Evolutionary conservation across 2,888 invertebrate genomes (phyloP), one percentile per base, ranked within the genome.

Genomic region (Corythucha ciliata): DNA sequence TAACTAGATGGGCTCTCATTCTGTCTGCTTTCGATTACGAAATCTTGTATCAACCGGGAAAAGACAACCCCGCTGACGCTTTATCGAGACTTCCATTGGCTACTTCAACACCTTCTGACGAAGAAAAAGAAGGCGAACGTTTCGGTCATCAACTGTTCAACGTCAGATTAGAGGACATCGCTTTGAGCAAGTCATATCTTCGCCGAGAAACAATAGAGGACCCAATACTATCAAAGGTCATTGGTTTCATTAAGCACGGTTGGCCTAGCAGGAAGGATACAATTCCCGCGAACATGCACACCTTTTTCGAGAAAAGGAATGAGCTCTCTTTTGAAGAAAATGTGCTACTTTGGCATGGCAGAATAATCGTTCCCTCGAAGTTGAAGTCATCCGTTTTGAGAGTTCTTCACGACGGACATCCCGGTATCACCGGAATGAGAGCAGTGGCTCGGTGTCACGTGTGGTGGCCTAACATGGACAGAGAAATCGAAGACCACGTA

Each of bases 351-450:
- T 36, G 48, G 49, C 42, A 40, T 1, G 42, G 42, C 18, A 12
- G 54, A 16, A 25, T 56, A 7, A 29, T 56, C n/a, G 26, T 54
- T n/a, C 52, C 52, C 2, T 10, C n/a, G 5, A n/a, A 21, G n/a
- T 14, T 47, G 10, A 26, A 36, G 7, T 4, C 20, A 16, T n/a
- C 10, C 1, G 34, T 54, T 12, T 22, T 56, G 16, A 25, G 37
- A 14, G 37, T 39, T 10, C 25, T 54, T 14, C 53, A 56, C 22
- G 26, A 48, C 10, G 49, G 46, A 1, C 59, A 62, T 34, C 45
- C 58, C 7, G 59, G 59, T 1, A 54, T 62, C 7, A 57, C 56
- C 8, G 40, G 40, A n/a, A 40, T 40, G 40, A n/a, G 20, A 6
- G 18, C 18, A 8, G 18, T 24, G 29, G 44, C 27, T 12, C 10